Base-by-base conservation (phyloP, 2,888 invertebrate species). In the Sesia apiformis region DNA sequence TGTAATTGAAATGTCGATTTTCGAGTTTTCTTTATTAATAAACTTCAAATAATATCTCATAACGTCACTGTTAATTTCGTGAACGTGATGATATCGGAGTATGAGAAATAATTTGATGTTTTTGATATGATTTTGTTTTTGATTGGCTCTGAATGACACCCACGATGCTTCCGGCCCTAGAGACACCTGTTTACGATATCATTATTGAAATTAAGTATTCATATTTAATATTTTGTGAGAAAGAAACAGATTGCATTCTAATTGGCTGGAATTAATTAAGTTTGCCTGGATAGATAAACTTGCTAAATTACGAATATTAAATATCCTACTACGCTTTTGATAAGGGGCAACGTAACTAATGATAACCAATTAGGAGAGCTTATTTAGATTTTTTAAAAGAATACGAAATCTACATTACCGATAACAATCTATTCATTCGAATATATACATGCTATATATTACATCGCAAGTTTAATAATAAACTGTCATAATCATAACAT, bases 21-120 rank as follows among this genome's bases (percentile, higher is more conserved):
- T 42, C 7, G 46, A 46, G 8, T 8, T 46, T 46, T 46, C n/a
- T 8, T 46, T 46, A 46, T 46, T 46, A 46, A 46, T 46, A 46
- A 46, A 46, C 8, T 8, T 46, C n/a, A 8, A 46, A 8, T 46
- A 46, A 8, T 46, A 23, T 46, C 46, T 8, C 46, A 46, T 46
- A 46, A 46, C n/a, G 23, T 46, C 46, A 46, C 46, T 46, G n/a
- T 46, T 52, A 52, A 72, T 72, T 72, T 75, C 65, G 60, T 69
- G 67, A 78, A 76, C 55, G 72, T 72, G 80, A 81, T 81, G 67
- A 71, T 77, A 83, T 81, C 81, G 63, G 65, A 63, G 68, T 71
- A 70, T 69, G 69, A 70, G 66, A 63, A 70, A 64, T 66, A 69
- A 66, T 65, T 67, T 69, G 64, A 68, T 67, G 63, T 59, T 57